phyloP scores from a whole-genome alignment of 2,113 vertebrate species.

The human (Homo sapiens) region GRCh38 chrX:95231001-95231500 shows the following conservation, averaged over 20 bases:
- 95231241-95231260: not conserved
- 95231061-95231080: not conserved
- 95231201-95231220: not conserved
- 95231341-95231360: not conserved
- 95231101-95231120: no score
- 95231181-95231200: not conserved
- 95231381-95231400: not conserved
- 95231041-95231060: not conserved
- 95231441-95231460: not conserved
- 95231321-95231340: not conserved
- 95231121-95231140: not conserved
- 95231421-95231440: not conserved
- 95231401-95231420: not conserved
- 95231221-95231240: rapidly evolving
- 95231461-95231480: rapidly evolving
- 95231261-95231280: not conserved
- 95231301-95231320: not conserved
- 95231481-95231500: rapidly evolving
- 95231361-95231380: not conserved
- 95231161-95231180: not conserved
- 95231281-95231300: not conserved
- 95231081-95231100: not conserved
- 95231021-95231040: not conserved
- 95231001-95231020: not conserved
- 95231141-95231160: not conserved